A percentile compares a stretch with the other conserved stretches of the same genome.
phyloP scores from a whole-genome alignment of 2,113 vertebrate genomes.

The Gallinago paraguaiae region DNA sequence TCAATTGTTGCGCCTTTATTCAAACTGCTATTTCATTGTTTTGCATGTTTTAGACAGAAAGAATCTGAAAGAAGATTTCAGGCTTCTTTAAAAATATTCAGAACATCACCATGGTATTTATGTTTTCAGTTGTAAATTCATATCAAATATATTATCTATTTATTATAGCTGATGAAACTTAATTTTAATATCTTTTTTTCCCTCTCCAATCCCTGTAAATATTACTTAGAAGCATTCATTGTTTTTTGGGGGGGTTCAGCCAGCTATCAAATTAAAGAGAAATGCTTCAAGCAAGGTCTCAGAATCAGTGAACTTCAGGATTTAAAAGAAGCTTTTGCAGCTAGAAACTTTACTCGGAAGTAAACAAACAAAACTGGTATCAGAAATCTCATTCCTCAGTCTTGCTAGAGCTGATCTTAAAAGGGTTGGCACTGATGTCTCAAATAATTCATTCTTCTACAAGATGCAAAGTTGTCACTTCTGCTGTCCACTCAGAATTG shows the following conservation, averaged over 20 bases:
- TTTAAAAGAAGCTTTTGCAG: neutral
- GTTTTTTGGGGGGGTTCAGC: neutral
- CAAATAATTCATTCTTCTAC: neutral
- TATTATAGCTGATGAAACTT: neutral
- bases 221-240: neutral
- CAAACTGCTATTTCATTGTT: slow-evolving; percentile 31
- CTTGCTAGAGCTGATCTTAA: neutral
- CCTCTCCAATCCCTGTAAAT: neutral
- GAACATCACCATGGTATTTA: neutral
- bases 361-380: neutral
- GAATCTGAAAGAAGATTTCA: neutral
- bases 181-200: neutral
- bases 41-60: neutral
- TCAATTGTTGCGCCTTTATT: slow-evolving; percentile 17
- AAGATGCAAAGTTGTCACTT: neutral
- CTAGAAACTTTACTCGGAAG: neutral
- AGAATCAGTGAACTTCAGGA: neutral
- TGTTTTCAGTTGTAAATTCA: slow-evolving; percentile 32
- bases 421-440: neutral
- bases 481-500: neutral
- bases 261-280: neutral
- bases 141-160: slow-evolving; percentile 14
- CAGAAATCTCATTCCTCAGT: neutral
- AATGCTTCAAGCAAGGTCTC: neutral
- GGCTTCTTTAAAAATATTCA: neutral